These are phyloP conservation scores for Heliconius himera DNA, from an alignment of 1,140 invertebrate species.

Conservation along the genomic window DNA sequence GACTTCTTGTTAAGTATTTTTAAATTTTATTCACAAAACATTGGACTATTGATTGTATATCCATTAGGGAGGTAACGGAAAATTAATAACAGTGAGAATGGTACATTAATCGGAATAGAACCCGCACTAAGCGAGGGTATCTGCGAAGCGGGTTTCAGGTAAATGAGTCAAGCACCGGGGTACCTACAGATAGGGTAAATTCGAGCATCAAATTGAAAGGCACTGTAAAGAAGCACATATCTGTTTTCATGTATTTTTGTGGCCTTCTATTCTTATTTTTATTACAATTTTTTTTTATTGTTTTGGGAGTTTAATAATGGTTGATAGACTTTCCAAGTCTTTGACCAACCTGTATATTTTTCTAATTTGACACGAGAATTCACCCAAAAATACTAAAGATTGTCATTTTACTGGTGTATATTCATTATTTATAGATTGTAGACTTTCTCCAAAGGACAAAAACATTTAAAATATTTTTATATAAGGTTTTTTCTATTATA, in stretches of 20 bases:
- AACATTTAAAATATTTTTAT: too few relatives aligned
- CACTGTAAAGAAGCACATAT: not conserved
- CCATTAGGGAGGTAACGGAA: slow-evolving; percentile 21
- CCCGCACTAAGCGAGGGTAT: slow-evolving; percentile 33
- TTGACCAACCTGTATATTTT: not conserved
- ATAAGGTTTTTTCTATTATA: too few relatives aligned
- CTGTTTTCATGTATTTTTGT: not conserved
- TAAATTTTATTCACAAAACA: slow-evolving; percentile 35
- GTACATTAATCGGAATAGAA: slow-evolving; percentile 29
- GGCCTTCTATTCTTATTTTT: not conserved
- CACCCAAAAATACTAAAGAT: slow-evolving; percentile 14
- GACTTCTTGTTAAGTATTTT: not conserved
- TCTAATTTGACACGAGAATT: slow-evolving; percentile 22
- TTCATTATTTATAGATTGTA: too few relatives aligned
- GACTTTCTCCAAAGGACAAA: too few relatives aligned
- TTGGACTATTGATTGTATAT: not conserved
- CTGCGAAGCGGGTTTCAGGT: slow-evolving; percentile 36
- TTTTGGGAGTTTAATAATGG: not conserved
- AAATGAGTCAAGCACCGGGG: slow-evolving; percentile 47
- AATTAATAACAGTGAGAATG: slow-evolving; percentile 29
- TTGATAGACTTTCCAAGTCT: not conserved
- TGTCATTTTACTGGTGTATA: slow-evolving; percentile 20
- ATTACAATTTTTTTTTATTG: not conserved
- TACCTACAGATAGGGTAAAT: slow-evolving; percentile 36
- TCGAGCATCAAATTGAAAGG: slow-evolving; percentile 15